Base-by-base conservation (phyloP, 2,797 vertebrate species). In the Anas georgica region DNA sequence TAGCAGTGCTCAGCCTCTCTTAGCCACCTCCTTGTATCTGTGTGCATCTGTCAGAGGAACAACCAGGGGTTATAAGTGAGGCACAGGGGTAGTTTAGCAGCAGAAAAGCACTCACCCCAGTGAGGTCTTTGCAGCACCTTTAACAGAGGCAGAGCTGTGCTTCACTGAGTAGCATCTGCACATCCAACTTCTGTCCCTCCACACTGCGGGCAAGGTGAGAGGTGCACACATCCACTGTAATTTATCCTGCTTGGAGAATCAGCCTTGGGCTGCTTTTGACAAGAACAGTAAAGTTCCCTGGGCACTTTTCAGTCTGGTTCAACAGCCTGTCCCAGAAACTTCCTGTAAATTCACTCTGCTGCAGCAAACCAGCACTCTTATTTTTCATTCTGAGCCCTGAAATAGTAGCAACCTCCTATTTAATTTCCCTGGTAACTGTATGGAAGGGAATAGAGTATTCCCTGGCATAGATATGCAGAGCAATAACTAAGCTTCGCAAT, bases 371-470 rank as follows among this genome's bases (percentile, higher is more conserved):
- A 85, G 31, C 3, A 25, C 23, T 45, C 86, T 58, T 35, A n/a
- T 80, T 74, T 95, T 83, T 83, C 54, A 85, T 67, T 89, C 63
- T 62, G 20, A 87, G 58, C 52, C 76, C 54, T 83, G 43, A 90
- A 91, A 89, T 56, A 94, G 81, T n/a, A 89, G 45, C 68, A 92
- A 20, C 12, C 41, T 85, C 56, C 48, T 60, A 39, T 91, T 91
- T 93, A 48, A 94, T 89, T 94, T 90, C 75, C 86, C 83, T 88
- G 17, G 52, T 80, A 93, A 93, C 64, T 74, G 28, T 21, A 43
- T 43, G 45, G 54, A 88, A 82, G 35, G 88, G 48, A 93, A 80
- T 46, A 77, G 63, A 88, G 28, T 79, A 86, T 87, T 91, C 78
- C 37, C 39, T 85, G 60, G 52, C 39, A 85, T 10, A 80, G 64